These are phyloP conservation scores for Idris sp. DNA, from an alignment of 1,140 invertebrate species.

Conservation along the genomic window DNA sequence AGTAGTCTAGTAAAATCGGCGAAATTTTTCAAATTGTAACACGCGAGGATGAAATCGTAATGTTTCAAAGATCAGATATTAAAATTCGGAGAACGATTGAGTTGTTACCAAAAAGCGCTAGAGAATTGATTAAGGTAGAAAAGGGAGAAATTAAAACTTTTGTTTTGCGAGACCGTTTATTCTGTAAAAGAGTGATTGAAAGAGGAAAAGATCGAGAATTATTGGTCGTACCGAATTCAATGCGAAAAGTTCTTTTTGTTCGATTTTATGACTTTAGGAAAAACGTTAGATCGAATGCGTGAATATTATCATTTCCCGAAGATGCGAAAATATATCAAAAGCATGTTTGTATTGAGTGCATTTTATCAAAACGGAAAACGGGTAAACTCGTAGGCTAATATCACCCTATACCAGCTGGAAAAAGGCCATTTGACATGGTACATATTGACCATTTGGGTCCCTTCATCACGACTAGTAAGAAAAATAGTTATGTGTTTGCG, in stretches of 20 bases:
- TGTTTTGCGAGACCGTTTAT: slow-evolving; percentile 12
- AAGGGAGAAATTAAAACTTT: slow-evolving; percentile 7
- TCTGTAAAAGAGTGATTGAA: too few relatives aligned
- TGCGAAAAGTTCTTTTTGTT: neutral
- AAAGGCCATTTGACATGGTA: slow-evolving; percentile 14
- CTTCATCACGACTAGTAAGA: slow-evolving; percentile 7
- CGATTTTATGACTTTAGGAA: neutral
- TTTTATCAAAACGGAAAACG: slow-evolving; percentile 16
- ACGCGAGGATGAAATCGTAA: slow-evolving; percentile 21
- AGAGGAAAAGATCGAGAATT: neutral
- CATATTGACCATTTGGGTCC: slow-evolving; percentile 33
- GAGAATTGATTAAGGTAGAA: neutral
- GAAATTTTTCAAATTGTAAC: slow-evolving; percentile 4
- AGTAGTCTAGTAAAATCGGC: neutral
- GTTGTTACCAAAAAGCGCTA: neutral
- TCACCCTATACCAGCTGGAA: slow-evolving; percentile 20
- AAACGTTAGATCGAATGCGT: neutral
- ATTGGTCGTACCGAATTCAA: neutral
- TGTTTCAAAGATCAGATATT: slow-evolving; percentile 14
- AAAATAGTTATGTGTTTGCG: slow-evolving; percentile 17
- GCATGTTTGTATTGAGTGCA: slow-evolving; percentile 23
- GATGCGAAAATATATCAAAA: slow-evolving; percentile 31
- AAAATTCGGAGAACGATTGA: neutral
- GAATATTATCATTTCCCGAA: neutral
- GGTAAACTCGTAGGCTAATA: slow-evolving; percentile 9